phyloP scores from a whole-genome alignment of 2,797 vertebrate genomes.

The Pseudochirops corinnae region DNA sequence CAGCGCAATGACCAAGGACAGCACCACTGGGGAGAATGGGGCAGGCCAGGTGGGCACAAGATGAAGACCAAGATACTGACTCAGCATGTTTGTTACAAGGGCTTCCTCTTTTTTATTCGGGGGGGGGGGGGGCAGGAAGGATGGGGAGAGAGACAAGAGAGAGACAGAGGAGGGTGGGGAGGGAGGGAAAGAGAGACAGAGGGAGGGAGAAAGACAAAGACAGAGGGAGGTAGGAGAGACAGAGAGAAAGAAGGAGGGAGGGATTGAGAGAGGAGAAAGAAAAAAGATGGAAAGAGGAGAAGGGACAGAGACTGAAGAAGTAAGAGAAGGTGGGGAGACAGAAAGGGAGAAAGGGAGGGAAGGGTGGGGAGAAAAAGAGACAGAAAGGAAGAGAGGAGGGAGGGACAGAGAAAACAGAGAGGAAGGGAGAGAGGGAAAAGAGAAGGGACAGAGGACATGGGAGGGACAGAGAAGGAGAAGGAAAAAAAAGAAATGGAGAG shows the following conservation, averaged over 20 bases:
- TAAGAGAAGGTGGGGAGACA: not conserved
- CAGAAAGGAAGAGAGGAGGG: no score
- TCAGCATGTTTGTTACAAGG: not conserved
- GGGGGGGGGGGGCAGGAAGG: not conserved
- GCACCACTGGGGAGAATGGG: not conserved
- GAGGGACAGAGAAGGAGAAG: no score
- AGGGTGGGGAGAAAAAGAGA: no score
- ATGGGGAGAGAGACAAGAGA: not conserved
- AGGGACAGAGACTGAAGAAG: not conserved
- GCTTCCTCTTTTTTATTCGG: not conserved
- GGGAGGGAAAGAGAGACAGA: not conserved
- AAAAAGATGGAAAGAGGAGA: not conserved
- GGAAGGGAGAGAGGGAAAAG: no score
- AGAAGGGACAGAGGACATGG: no score
- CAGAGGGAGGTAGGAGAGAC: not conserved
- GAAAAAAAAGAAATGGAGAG: no score
- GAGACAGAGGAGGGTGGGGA: no score
- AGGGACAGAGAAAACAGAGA: no score
- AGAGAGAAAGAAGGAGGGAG: not conserved
- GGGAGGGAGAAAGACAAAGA: no score
- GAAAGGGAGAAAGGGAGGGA: not conserved
- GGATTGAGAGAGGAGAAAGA: not conserved
- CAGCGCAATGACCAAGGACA: not conserved
- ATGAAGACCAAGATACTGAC: not conserved
- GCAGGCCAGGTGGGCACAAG: not conserved